A percentile compares a stretch with the other conserved stretches of the same genome.
Evolutionary conservation across 2,888 invertebrate species (phyloP).

Genomic region (Dryococelus australis): DNA sequence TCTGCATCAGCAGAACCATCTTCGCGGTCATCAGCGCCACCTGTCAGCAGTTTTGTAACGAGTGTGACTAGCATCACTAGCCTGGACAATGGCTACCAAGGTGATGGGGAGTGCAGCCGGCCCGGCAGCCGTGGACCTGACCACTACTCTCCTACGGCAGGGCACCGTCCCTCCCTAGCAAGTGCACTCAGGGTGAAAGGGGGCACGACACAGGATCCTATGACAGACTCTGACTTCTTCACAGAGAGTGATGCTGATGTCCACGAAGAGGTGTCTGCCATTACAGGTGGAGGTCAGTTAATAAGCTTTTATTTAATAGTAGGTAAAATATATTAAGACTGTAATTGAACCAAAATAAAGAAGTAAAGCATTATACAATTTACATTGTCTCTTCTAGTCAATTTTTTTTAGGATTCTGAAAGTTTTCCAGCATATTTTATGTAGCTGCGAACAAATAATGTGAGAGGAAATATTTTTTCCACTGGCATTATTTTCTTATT

Average conservation of each 20-base stretch:
- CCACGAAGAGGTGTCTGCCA: conserved; percentile 66
- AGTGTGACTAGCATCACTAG: conserved; percentile 92
- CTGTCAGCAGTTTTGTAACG: conserved; percentile 78
- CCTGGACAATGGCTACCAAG: conserved; percentile 93
- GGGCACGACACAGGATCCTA: conserved; percentile 68
- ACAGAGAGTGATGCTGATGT: conserved; percentile 91
- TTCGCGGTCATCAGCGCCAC: conserved; percentile 38
- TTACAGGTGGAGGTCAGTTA: conserved; percentile 54
- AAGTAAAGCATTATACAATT: too few relatives aligned
- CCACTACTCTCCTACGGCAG: conserved; percentile 70
- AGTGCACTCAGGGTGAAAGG: conserved; percentile 34
- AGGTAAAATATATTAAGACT: conserved; percentile 69
- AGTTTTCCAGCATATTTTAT: too few relatives aligned
- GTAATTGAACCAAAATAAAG: conserved; percentile 58
- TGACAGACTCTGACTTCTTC: conserved; percentile 92
- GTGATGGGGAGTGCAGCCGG: conserved; percentile 88
- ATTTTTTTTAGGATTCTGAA: too few relatives aligned
- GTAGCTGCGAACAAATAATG: too few relatives aligned
- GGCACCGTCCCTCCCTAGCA: conserved; percentile 54
- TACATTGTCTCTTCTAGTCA: too few relatives aligned
- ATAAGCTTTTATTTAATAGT: conserved; percentile 61
- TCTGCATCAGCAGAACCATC: conserved; percentile 38
- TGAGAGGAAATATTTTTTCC: too few relatives aligned
- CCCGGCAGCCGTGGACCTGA: conserved; percentile 85
- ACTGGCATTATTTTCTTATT: too few relatives aligned